Percentiles rank a stretch among this genome's conserved stretches.
Conservation (phyloP, 1,140 invertebrate species). For the Caerostris extrusa region DNA sequence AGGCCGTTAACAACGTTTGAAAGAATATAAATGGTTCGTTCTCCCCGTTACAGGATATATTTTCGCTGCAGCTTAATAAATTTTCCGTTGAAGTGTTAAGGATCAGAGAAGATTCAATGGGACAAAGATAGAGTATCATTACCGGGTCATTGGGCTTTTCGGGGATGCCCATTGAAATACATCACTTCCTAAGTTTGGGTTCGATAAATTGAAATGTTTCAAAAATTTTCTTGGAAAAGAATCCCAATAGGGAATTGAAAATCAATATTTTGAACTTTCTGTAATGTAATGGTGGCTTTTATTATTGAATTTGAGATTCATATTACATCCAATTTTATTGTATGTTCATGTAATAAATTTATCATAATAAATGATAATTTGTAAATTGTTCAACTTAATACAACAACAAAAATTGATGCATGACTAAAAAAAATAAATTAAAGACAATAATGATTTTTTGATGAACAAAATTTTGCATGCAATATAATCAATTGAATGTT, state of each 20-base stretch:
- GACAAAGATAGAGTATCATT: conserved; percentile 36
- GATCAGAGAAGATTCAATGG: conserved; percentile 28
- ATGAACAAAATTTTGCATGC: no score
- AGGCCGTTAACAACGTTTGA: conserved; percentile 44
- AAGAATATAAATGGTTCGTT: conserved; percentile 32
- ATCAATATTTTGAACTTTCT: not conserved
- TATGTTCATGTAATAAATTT: no score
- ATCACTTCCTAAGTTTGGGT: not conserved
- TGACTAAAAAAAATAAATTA: no score
- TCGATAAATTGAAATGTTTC: not conserved
- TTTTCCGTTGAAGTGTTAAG: conserved; percentile 52
- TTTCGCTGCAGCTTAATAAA: not conserved
- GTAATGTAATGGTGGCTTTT: not conserved
- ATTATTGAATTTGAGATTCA: no score
- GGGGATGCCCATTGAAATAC: not conserved
- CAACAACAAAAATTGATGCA: no score
- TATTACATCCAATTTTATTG: no score
- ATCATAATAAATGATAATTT: no score
- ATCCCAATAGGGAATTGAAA: not conserved
- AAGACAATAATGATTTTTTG: no score
- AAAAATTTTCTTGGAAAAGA: not conserved
- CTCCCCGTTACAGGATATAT: conserved; percentile 9
- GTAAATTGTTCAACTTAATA: no score
- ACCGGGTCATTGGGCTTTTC: not conserved
- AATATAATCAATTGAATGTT: no score